Percentiles rank a stretch among this genome's conserved stretches.
Conservation (phyloP, 2,113 vertebrate genomes). For the Oreochromis tanganicae region DNA sequence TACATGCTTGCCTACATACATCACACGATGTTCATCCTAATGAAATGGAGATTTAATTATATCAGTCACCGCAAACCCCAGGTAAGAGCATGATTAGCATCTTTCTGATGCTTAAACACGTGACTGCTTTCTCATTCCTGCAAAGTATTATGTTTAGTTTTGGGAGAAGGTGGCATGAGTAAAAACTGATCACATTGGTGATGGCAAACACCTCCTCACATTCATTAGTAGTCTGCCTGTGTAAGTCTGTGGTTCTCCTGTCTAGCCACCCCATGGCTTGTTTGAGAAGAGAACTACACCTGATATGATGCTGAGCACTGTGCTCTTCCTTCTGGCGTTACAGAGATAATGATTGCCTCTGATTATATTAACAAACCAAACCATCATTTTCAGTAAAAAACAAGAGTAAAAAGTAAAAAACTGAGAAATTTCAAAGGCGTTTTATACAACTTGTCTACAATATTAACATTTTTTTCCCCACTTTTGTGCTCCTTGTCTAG, state of each 20-base stretch:
- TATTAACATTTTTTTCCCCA: not conserved
- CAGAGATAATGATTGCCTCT: constrained; percentile 38
- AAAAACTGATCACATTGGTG: constrained; percentile 2
- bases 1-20: not conserved
- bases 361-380: constrained; percentile 35
- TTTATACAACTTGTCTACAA: not conserved
- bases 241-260: constrained; percentile 24
- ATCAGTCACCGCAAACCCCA: not conserved
- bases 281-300: constrained; percentile 30
- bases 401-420: not conserved
- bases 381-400: not conserved
- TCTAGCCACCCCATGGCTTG: constrained; percentile 28
- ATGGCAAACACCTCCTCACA: not conserved
- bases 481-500: not conserved
- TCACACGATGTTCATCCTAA: not conserved
- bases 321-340: constrained; percentile 10
- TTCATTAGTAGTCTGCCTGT: constrained; percentile 55
- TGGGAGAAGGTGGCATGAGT: not conserved
- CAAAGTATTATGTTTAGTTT: not conserved
- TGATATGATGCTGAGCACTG: constrained; percentile 35
- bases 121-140: not conserved
- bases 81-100: not conserved
- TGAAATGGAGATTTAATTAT: not conserved
- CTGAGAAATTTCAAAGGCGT: not conserved
- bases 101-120: not conserved